Evolutionary conservation across 2,888 invertebrate genomes (phyloP).

Genomic region (Calliopum simillimum): DNA sequence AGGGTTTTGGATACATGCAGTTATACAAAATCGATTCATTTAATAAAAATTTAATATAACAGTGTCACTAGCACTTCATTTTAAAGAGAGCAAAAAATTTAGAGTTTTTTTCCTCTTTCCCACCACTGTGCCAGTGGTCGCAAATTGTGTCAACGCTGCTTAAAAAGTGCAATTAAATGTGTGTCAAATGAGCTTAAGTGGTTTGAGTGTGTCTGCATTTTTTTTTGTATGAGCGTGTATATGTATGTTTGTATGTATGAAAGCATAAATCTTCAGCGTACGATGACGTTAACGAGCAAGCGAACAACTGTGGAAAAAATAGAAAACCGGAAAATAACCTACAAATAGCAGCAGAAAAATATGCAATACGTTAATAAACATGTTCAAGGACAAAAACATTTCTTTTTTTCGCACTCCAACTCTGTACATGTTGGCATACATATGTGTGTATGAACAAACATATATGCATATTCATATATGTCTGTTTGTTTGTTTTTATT

Average conservation of each 20-base stretch:
- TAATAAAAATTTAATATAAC: too few relatives aligned
- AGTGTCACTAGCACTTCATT: too few relatives aligned
- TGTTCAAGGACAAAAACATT: constrained; percentile 7
- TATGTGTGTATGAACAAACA: too few relatives aligned
- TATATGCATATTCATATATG: background rate
- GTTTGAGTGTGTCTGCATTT: background rate
- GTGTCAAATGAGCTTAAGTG: constrained; percentile 12
- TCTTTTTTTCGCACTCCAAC: background rate
- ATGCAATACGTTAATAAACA: background rate
- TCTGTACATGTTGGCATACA: background rate
- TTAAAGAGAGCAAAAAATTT: too few relatives aligned
- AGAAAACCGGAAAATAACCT: background rate
- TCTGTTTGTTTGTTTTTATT: background rate
- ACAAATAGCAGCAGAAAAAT: background rate
- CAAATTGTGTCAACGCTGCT: background rate
- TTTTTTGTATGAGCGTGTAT: background rate
- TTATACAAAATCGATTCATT: too few relatives aligned
- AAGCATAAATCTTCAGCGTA: background rate
- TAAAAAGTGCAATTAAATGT: background rate
- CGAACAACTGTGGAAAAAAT: background rate
- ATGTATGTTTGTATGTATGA: background rate
- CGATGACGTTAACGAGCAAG: background rate
- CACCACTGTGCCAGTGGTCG: background rate
- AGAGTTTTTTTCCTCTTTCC: too few relatives aligned
- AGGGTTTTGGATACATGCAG: too few relatives aligned